Evolutionary conservation across 2,888 invertebrate genomes (phyloP), one percentile per base, ranked within the genome.

Genomic region (Sylvicola cinctus): DNA sequence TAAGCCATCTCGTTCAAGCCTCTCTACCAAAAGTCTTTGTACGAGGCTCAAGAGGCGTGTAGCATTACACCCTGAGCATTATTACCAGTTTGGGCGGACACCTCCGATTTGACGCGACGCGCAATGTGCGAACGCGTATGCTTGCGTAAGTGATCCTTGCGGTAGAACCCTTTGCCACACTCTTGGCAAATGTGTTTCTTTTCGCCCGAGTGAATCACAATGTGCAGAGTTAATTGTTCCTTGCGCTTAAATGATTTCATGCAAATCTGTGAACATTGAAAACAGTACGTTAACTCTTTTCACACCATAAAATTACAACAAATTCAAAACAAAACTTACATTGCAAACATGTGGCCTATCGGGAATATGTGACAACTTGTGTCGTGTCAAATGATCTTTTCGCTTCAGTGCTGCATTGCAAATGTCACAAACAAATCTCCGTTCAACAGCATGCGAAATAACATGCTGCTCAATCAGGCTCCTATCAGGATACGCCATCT

Each of bases 141-240:
- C 51, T 84, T 84, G 47, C 81, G 70, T 39, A 85, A 62, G 57
- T 84, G 84, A 58, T 84, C 84, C 49, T 84, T 83, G 44, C 85
- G 71, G 58, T 85, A 84, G 59, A 85, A 85, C 35, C 80, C 70
- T 67, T 46, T 23, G 37, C 38, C 83, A 46, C 85, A 87, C 51
- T 84, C 83, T 34, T 75, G 74, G 51, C 87, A 87, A 13, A 80
- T 65, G 46, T 85, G 84, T 34, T 83, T 63, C 52, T 85, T 85
- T 55, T 84, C 78, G 0, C 85, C 85, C 1, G 84, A 83, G 52
- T 87, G 85, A 46, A 85, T 85, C 38, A 85, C 83, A 54, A 83
- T 81, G 60, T 87, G 85, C 43, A 85, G 57, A 0, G 83, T 83
- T 26, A 87, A 64, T 43, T 87, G 85, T 50, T 87, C 85, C 63